Conservation (phyloP, 2,888 invertebrate species). For the Archips crataeganus region DNA sequence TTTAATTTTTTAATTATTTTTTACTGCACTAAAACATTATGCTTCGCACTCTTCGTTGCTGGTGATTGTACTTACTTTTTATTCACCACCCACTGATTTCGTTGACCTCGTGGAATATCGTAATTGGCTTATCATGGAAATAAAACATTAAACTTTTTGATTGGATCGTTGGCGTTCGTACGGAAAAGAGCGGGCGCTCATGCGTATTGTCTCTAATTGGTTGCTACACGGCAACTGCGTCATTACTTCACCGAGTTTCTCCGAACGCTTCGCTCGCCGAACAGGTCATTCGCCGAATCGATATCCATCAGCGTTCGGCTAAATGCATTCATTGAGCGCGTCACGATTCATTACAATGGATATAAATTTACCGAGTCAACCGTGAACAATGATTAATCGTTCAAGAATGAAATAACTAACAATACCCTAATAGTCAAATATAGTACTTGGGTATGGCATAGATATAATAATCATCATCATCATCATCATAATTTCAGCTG, state of each 20-base stretch:
- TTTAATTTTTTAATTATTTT: too few relatives aligned
- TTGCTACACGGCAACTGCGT: background rate
- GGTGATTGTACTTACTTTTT: background rate
- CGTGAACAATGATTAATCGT: background rate
- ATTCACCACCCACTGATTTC: background rate
- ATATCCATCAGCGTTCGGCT: background rate
- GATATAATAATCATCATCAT: too few relatives aligned
- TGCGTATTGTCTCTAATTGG: slow-evolving; percentile 2
- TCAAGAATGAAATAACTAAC: background rate
- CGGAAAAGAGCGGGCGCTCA: slow-evolving; percentile 6
- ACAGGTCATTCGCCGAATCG: background rate
- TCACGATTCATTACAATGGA: background rate
- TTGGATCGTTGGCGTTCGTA: background rate
- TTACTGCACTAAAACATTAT: too few relatives aligned
- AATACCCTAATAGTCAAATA: too few relatives aligned
- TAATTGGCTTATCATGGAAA: slow-evolving; percentile 4
- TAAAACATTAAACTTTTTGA: slow-evolving; percentile 7
- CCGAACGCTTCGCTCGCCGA: background rate
- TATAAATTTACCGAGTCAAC: background rate
- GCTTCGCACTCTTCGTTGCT: too few relatives aligned
- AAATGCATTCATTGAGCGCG: background rate
- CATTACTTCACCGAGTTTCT: background rate
- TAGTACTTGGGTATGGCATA: too few relatives aligned
- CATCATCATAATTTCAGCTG: too few relatives aligned
- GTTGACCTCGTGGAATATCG: background rate